Conservation (phyloP, 1,140 invertebrate genomes). For the Bilobella aurantiaca region DNA sequence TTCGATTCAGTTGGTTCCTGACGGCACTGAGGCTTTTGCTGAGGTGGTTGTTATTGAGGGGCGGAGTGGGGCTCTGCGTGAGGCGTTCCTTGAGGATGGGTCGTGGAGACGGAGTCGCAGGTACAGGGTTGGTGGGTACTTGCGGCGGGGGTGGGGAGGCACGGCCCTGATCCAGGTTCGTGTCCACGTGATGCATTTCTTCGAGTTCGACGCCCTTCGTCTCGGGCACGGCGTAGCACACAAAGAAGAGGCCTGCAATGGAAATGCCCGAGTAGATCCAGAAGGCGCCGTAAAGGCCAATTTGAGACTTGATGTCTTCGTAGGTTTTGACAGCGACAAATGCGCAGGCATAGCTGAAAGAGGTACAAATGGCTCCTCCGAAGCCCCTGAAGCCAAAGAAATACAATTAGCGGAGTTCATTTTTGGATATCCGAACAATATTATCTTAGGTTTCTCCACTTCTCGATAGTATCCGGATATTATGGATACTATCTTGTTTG, state of each 20-base stretch:
- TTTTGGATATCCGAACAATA: not conserved
- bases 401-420: not conserved
- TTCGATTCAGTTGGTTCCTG: slow-evolving; percentile 8
- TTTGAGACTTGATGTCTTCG: slow-evolving; percentile 59
- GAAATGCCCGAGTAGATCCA: slow-evolving; percentile 74
- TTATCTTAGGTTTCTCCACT: no score
- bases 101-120: not conserved
- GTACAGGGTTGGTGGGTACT: slow-evolving; percentile 32
- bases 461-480: not conserved
- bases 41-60: slow-evolving; percentile 3
- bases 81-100: not conserved
- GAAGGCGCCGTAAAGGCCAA: slow-evolving; percentile 71
- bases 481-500: not conserved
- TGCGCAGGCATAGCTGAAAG: slow-evolving; percentile 75
- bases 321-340: slow-evolving; percentile 82
- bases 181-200: slow-evolving; percentile 55
- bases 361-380: slow-evolving; percentile 68
- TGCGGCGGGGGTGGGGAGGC: slow-evolving; percentile 8
- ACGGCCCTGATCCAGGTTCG: no score
- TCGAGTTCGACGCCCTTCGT: slow-evolving; percentile 78
- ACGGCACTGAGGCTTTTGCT: not conserved
- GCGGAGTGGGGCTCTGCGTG: slow-evolving; percentile 2
- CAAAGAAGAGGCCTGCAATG: slow-evolving; percentile 67
- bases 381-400: slow-evolving; percentile 49
- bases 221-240: slow-evolving; percentile 76